Evolutionary conservation across 2,797 vertebrate species (phyloP).

Genomic region (Eulemur coronatus): DNA sequence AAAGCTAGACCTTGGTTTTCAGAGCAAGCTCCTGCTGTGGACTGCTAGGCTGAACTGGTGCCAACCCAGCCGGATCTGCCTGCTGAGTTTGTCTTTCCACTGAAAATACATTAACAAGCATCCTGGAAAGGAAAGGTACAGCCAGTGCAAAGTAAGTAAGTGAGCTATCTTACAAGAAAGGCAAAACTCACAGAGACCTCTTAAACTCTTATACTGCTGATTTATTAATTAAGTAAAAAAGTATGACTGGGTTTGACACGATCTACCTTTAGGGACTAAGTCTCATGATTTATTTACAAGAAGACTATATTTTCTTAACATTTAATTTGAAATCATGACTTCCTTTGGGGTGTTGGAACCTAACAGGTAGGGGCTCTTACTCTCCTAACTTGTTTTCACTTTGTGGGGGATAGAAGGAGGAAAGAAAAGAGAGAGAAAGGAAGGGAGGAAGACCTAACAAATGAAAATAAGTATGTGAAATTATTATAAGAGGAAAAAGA

Average conservation of each 20-base stretch:
- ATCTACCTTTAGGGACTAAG: not conserved
- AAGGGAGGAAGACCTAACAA: not conserved
- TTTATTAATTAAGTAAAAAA: not conserved
- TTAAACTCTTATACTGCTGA: not conserved
- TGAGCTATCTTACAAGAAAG: not conserved
- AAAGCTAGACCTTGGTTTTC: not conserved
- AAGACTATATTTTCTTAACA: not conserved
- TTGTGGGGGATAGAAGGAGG: not conserved
- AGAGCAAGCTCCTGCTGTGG: not conserved
- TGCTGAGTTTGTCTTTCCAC: conserved; percentile 58
- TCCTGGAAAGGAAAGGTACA: conserved; percentile 11
- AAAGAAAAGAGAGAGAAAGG: not conserved
- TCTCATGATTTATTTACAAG: not conserved
- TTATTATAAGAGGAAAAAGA: conserved; percentile 41
- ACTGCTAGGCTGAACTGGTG: not conserved
- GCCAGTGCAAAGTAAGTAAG: conserved; percentile 7
- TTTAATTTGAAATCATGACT: not conserved
- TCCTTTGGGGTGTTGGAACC: not conserved
- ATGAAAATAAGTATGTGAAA: conserved; percentile 18
- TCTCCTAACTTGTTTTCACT: not conserved
- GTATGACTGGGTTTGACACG: not conserved
- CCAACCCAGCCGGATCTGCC: conserved; percentile 43
- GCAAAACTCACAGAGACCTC: not conserved
- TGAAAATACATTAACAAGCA: conserved; percentile 56
- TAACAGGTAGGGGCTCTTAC: not conserved